phyloP scores from a whole-genome alignment of 2,888 invertebrate genomes.

The Orchestes rusci region DNA sequence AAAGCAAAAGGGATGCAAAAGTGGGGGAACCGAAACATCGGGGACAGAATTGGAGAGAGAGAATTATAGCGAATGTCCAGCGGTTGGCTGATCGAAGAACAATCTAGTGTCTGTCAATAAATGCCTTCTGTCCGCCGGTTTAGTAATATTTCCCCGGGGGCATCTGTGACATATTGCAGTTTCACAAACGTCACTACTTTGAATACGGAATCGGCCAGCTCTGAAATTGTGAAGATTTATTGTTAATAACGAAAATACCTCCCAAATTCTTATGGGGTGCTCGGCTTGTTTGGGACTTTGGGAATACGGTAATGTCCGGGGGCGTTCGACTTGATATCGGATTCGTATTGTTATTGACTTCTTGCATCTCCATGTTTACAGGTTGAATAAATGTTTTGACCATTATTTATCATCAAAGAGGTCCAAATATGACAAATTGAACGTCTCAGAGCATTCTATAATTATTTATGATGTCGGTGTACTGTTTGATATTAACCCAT shows the following conservation, averaged over 20 bases:
- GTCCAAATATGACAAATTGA: too few relatives aligned
- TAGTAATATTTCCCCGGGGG: slow-evolving; percentile 44
- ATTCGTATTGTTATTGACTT: too few relatives aligned
- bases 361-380: too few relatives aligned
- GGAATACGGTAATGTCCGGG: too few relatives aligned
- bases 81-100: slow-evolving; percentile 42
- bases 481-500: too few relatives aligned
- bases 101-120: slow-evolving; percentile 46
- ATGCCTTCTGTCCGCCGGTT: slow-evolving; percentile 39
- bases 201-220: slow-evolving; percentile 32
- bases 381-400: too few relatives aligned
- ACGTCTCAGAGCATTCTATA: too few relatives aligned
- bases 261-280: slow-evolving; percentile 18
- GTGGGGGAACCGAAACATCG: not conserved
- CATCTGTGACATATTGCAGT: slow-evolving; percentile 41
- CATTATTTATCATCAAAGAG: too few relatives aligned
- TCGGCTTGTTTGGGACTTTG: too few relatives aligned
- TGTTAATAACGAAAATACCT: slow-evolving; percentile 22
- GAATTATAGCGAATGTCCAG: slow-evolving; percentile 44
- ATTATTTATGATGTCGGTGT: too few relatives aligned
- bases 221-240: slow-evolving; percentile 23
- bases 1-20: slow-evolving; percentile 18
- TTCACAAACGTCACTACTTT: slow-evolving; percentile 37
- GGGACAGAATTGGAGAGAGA: slow-evolving; percentile 21
- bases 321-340: too few relatives aligned